Conservation (phyloP, 2,888 invertebrate genomes). For the Alentia gelatinosa region DNA sequence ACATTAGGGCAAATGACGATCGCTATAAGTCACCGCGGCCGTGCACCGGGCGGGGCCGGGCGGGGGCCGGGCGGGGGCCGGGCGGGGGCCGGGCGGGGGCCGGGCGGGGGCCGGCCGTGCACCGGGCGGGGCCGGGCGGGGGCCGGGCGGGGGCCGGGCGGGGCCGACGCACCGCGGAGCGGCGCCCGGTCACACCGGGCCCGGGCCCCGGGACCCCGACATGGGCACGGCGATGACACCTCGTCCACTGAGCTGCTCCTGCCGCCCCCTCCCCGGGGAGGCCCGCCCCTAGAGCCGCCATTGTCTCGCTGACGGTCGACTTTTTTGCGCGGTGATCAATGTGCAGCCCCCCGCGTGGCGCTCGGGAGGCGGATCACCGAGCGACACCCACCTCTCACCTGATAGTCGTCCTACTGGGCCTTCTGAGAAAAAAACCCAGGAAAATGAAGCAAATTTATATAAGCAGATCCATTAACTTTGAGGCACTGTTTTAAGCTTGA, state of each 20-base stretch:
- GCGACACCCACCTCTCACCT: too few species aligned
- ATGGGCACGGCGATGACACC: not conserved
- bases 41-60: not conserved
- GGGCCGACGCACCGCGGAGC: too few species aligned
- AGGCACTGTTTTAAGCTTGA: too few species aligned
- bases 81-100: not conserved
- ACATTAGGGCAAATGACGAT: conserved; percentile 9
- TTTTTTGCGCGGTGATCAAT: not conserved
- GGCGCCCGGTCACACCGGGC: not conserved
- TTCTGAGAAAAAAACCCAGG: too few species aligned
- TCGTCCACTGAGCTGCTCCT: not conserved
- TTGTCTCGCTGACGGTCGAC: not conserved
- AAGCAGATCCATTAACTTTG: too few species aligned
- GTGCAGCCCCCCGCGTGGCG: not conserved
- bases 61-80: not conserved
- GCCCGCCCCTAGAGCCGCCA: not conserved
- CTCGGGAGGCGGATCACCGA: too few species aligned
- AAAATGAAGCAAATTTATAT: too few species aligned
- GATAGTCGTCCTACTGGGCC: too few species aligned
- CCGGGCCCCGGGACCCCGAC: not conserved
- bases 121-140: not conserved
- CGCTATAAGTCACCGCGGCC: not conserved
- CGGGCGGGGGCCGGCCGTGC: not conserved
- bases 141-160: not conserved
- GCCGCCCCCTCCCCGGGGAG: not conserved